Base-by-base conservation (phyloP, 2,113 vertebrate genomes). In the Hippocampus zosterae region DNA sequence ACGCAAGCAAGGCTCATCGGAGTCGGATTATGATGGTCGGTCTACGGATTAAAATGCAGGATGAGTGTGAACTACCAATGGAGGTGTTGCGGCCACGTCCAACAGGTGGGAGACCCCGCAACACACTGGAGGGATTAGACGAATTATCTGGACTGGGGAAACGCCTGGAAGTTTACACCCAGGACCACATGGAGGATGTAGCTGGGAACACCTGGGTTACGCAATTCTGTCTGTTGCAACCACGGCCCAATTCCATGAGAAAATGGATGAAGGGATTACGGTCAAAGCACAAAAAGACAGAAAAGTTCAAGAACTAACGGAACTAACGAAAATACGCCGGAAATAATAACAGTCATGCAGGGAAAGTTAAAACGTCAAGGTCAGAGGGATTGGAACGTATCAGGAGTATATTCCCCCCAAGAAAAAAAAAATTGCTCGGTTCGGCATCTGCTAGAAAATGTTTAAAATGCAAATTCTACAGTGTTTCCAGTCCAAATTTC, bases 151-250 rank as follows among this genome's bases (percentile, higher is more conserved):
- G n/a, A 40, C 37, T 15, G 37, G 61, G 61, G 33, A 37, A 64
- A 64, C 61, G 61, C 61, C 41, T 25, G 62, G n/a, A 27, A 15
- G 11, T 46, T 27, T 15, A 23, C 41, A 19, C n/a, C n/a, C 62
- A 46, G 62, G 62, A 65, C n/a, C n/a, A 16, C 41, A 16, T 1
- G 62, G 41, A 25, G 62, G 62, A 41, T 8, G 62, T 65, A 27
- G 62, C 62, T 65, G 62, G 40, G 62, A 65, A 44, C 62, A 65
- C 62, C 62, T 65, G 41, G n/a, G 12, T 65, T 65, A 65, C 41
- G 62, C 62, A 46, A 65, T n/a, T 16, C 25, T 8, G n/a, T 65
- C 62, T 46, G 40, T 8, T 46, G 62, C 62, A 65, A 65, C 62
- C n/a, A 3, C 40, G 4, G 21, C 41, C 41, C 41, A 65, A 65